Evolutionary conservation across 2,113 vertebrate species (phyloP).

Genomic region (Sebastes schlegelii): DNA sequence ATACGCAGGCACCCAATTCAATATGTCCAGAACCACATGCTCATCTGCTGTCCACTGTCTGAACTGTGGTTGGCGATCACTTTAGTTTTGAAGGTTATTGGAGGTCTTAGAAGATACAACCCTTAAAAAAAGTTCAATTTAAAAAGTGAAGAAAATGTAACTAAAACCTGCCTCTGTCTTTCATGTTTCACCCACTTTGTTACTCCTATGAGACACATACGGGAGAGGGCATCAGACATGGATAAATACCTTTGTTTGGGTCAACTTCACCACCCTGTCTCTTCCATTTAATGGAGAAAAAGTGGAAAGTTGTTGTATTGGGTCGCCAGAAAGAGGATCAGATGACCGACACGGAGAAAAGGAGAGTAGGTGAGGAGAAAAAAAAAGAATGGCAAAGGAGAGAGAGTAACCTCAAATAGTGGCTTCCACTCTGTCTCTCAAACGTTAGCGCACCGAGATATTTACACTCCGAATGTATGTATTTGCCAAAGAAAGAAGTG

Average conservation of each 20-base stretch:
- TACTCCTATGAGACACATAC: neutral
- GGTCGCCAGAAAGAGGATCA: neutral
- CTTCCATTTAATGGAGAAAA: slow-evolving; percentile 15
- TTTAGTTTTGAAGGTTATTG: neutral
- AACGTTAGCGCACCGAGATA: neutral
- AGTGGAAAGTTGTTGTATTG: neutral
- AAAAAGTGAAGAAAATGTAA: neutral
- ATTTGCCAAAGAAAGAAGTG: slow-evolving; percentile 1
- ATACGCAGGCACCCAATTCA: neutral
- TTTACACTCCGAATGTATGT: neutral
- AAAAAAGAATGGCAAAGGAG: neutral
- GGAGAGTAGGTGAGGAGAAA: neutral
- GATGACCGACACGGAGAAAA: slow-evolving; percentile 9
- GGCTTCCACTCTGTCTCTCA: slow-evolving; percentile 1
- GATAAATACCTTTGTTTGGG: neutral
- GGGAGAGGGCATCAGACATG: neutral
- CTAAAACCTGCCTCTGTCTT: neutral
- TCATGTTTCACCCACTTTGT: neutral
- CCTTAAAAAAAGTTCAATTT: neutral
- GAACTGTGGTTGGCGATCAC: neutral
- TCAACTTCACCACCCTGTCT: neutral
- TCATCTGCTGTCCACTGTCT: neutral
- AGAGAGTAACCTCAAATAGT: slow-evolving; percentile 12
- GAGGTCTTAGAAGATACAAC: neutral
- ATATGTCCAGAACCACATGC: neutral